A percentile compares a stretch with the other conserved stretches of the same genome.
phyloP scores from a whole-genome alignment of 2,113 vertebrate species.

The Poeciliopsis retropinna region DNA sequence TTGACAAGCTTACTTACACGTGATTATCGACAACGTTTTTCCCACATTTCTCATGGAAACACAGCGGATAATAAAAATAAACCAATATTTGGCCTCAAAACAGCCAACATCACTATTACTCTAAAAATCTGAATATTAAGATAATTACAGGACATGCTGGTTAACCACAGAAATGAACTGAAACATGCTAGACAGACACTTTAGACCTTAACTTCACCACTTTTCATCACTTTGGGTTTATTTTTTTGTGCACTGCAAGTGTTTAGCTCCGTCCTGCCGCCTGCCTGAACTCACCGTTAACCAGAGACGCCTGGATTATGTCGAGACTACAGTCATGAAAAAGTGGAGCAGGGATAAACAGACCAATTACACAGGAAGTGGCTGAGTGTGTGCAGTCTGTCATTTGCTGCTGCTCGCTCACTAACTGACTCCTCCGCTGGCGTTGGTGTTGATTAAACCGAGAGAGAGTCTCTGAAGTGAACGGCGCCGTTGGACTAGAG shows the following conservation, averaged over 20 bases:
- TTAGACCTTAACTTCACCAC: no score
- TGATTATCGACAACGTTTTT: no score
- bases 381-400: conserved; percentile 54
- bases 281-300: conserved; percentile 38
- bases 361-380: conserved; percentile 72
- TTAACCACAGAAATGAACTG: no score
- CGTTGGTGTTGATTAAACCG: conserved; percentile 67
- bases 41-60: no score
- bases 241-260: neutral
- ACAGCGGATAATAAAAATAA: no score
- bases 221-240: neutral
- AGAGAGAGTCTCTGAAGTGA: conserved; percentile 52
- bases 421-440: conserved; percentile 55
- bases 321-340: conserved; percentile 58
- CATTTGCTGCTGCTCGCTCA: conserved; percentile 60
- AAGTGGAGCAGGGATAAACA: conserved; percentile 62
- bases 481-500: conserved; percentile 41
- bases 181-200: no score
- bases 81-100: no score
- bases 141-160: no score
- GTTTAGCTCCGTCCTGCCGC: neutral
- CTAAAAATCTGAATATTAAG: no score
- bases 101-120: no score
- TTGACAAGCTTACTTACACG: no score
- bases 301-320: conserved; percentile 42